A percentile compares a stretch with the other conserved stretches of the same genome.
phyloP scores from a whole-genome alignment of 2,113 vertebrate genomes.

The Thymallus thymallus region DNA sequence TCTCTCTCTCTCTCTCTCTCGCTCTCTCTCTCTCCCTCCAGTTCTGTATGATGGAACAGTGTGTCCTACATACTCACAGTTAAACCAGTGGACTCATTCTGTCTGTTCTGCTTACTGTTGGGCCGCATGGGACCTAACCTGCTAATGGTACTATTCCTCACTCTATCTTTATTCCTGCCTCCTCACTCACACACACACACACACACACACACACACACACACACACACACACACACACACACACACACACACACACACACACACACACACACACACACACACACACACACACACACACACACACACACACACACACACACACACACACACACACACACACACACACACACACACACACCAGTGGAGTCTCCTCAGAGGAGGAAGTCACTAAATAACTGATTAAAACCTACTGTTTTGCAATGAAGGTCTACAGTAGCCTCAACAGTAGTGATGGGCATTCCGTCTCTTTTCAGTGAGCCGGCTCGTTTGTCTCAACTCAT shows the following conservation, averaged over 20 bases:
- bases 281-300: not conserved
- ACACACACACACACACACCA: not conserved
- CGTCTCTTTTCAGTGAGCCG: too few species aligned
- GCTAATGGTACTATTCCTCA: slow-evolving; percentile 61
- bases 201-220: slow-evolving; percentile 14
- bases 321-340: not conserved
- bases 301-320: slow-evolving; percentile 5
- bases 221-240: not conserved
- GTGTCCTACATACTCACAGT: too few species aligned
- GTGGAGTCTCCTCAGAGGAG: not conserved
- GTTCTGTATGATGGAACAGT: not conserved
- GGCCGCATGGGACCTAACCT: slow-evolving; percentile 60
- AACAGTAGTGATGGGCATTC: too few species aligned
- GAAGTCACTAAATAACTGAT: too few species aligned
- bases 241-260: slow-evolving; percentile 22
- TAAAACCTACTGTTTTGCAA: too few species aligned
- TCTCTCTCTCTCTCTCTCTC: not conserved
- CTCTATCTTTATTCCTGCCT: slow-evolving; percentile 6
- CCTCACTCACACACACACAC: slow-evolving; percentile 2
- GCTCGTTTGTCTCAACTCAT: too few species aligned
- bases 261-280: not conserved
- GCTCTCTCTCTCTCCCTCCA: not conserved
- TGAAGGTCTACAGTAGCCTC: too few species aligned
- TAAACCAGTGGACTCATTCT: slow-evolving; percentile 29
- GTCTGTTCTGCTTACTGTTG: slow-evolving; percentile 51